phyloP scores from a whole-genome alignment of 2,888 invertebrate genomes.

The Dryomyza anilis region DNA sequence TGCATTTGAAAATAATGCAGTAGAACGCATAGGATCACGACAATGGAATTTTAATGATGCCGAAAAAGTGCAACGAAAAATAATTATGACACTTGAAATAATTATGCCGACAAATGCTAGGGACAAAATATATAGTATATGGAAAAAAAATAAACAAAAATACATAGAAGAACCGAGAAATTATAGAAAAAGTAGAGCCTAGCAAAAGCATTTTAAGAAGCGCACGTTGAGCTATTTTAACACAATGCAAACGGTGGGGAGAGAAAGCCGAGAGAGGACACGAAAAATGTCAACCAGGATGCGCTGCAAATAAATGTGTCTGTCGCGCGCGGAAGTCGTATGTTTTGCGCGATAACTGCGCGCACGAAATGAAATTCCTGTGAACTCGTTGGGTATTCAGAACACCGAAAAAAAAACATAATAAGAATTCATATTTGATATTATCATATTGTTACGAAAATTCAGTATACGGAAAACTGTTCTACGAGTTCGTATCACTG shows the following conservation, averaged over 20 bases:
- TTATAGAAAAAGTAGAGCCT: neutral
- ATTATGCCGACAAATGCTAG: neutral
- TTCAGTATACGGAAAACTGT: no score
- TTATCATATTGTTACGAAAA: no score
- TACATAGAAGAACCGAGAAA: neutral
- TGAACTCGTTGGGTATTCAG: constrained; percentile 18
- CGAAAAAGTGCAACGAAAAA: constrained; percentile 23
- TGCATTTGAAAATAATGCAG: no score
- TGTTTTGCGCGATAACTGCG: constrained; percentile 22
- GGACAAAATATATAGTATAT: neutral
- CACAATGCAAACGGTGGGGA: no score
- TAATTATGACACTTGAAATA: constrained; percentile 20
- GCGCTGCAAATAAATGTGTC: constrained; percentile 13
- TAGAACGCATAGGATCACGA: no score
- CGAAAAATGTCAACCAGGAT: neutral
- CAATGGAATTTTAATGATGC: constrained; percentile 20
- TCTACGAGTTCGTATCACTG: no score
- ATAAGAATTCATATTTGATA: no score
- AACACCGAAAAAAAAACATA: neutral
- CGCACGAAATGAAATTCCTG: constrained; percentile 23
- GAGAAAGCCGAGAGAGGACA: neutral
- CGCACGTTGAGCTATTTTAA: neutral
- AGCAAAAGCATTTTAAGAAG: neutral
- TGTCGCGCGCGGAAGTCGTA: constrained; percentile 21
- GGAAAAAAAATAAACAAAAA: neutral